Evolutionary conservation across 2,888 invertebrate species (phyloP).

Genomic region (Torymus aiolomorphi): DNA sequence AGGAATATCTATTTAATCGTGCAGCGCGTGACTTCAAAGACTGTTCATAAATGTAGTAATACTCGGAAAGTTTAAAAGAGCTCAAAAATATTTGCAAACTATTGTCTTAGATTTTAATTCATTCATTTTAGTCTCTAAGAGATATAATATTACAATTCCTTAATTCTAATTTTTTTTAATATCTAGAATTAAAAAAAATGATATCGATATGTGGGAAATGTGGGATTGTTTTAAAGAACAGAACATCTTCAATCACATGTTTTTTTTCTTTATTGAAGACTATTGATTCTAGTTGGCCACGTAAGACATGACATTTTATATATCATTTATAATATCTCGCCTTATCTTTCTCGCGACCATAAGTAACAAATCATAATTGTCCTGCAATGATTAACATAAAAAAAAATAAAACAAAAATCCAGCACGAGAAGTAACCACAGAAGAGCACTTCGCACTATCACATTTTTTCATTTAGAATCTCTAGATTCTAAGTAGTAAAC

Average conservation of each 20-base stretch:
- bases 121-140: neutral
- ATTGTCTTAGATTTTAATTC: neutral
- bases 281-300: slow-evolving; percentile 59
- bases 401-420: slow-evolving; percentile 47
- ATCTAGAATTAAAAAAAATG: neutral
- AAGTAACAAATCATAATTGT: slow-evolving; percentile 59
- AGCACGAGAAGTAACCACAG: slow-evolving; percentile 57
- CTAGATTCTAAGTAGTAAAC: slow-evolving; percentile 55
- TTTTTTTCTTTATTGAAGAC: slow-evolving; percentile 59
- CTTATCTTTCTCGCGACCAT: slow-evolving; percentile 45
- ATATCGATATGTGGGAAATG: no score
- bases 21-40: no score
- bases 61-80: no score
- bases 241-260: slow-evolving; percentile 47
- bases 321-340: slow-evolving; percentile 45
- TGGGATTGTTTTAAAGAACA: neutral
- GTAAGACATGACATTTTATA: slow-evolving; percentile 56
- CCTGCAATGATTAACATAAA: slow-evolving; percentile 58
- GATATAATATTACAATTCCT: no score
- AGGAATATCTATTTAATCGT: no score
- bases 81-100: neutral
- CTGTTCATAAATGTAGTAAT: no score
- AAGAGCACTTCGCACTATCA: slow-evolving; percentile 60
- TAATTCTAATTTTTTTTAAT: no score
- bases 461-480: slow-evolving; percentile 57